Percentiles rank a stretch among this genome's conserved stretches.
Conservation (phyloP, 2,888 invertebrate genomes). For the Ceramica pisi region DNA sequence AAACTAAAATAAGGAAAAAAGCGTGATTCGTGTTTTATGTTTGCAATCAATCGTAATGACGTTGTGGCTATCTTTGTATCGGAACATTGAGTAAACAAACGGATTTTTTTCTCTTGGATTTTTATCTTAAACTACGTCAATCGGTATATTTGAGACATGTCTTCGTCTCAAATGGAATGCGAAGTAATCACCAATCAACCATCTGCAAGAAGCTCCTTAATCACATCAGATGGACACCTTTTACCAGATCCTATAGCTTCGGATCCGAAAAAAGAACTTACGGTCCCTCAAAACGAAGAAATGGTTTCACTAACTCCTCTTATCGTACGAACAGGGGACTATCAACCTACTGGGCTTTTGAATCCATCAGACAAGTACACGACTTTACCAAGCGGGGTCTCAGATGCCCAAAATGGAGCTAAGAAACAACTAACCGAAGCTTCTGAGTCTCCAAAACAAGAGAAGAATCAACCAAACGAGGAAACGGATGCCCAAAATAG, state of each 20-base stretch:
- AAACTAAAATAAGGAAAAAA: slow-evolving; percentile 13
- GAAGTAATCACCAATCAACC: slow-evolving; percentile 19
- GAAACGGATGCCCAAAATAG: not conserved
- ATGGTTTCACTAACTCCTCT: not conserved
- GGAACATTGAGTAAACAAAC: slow-evolving; percentile 30
- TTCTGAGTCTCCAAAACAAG: too few species aligned
- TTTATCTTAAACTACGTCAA: not conserved
- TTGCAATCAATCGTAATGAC: slow-evolving; percentile 16
- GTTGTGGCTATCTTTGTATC: slow-evolving; percentile 12
- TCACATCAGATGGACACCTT: not conserved
- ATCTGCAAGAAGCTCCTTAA: not conserved
- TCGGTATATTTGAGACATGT: not conserved
- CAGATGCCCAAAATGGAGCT: slow-evolving; percentile 7
- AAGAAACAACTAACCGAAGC: not conserved
- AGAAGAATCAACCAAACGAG: not conserved
- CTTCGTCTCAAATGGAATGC: not conserved
- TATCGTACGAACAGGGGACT: not conserved
- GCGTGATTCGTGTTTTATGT: slow-evolving; percentile 31
- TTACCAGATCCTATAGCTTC: not conserved
- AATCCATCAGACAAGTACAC: not conserved
- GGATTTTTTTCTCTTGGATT: not conserved
- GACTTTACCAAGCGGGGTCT: not conserved
- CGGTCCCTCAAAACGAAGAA: not conserved
- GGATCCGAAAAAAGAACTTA: not conserved
- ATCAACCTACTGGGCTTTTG: not conserved